Conservation (phyloP, 2,888 invertebrate genomes). For the Iphiclides podalirius region DNA sequence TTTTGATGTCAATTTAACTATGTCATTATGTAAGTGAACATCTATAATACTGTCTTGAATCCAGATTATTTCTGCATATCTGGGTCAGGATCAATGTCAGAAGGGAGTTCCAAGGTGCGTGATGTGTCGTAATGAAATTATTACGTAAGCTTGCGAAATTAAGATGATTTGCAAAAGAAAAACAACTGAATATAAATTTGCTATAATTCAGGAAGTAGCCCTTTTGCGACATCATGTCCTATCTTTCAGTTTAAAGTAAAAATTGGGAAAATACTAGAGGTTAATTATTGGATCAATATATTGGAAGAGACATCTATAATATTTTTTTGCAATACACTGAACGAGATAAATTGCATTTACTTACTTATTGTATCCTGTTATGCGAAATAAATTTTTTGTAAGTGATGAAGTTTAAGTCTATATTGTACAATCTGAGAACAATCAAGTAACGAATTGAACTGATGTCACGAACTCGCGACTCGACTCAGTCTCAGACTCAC, state of each 20-base stretch:
- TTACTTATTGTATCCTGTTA: conserved; percentile 10
- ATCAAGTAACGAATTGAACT: conserved; percentile 14
- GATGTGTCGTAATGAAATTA: conserved; percentile 62
- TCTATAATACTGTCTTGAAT: not conserved
- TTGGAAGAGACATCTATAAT: no score
- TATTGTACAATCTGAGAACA: not conserved
- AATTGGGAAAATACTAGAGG: conserved; percentile 5
- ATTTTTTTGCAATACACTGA: not conserved
- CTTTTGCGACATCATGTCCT: not conserved
- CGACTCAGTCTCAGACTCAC: not conserved
- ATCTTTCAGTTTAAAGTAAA: not conserved
- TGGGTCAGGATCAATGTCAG: conserved; percentile 76
- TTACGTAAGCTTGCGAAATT: conserved; percentile 64
- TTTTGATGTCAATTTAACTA: no score
- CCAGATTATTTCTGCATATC: conserved; percentile 27
- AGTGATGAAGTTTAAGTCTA: not conserved
- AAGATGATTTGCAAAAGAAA: not conserved
- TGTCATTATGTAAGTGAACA: not conserved
- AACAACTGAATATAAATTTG: not conserved
- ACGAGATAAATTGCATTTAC: conserved; percentile 1
- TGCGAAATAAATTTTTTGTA: conserved; percentile 15
- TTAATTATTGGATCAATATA: conserved; percentile 12
- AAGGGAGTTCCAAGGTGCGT: conserved; percentile 54
- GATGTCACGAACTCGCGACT: conserved; percentile 13
- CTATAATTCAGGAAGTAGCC: not conserved